Base-by-base conservation (phyloP, 2,797 vertebrate genomes). In the Pygocentrus nattereri region DNA sequence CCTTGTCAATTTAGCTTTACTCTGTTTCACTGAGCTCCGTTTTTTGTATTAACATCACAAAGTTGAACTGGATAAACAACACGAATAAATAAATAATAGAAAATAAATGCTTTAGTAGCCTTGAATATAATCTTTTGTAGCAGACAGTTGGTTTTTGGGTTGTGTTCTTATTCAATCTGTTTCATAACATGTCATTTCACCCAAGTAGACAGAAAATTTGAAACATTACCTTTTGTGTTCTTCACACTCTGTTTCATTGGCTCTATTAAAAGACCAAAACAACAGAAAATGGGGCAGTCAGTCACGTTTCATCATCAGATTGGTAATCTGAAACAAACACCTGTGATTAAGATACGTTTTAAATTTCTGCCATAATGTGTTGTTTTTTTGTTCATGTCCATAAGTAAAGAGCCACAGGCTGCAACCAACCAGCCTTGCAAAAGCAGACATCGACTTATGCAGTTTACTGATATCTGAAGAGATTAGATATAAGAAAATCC, bases 231-330 rank as follows among this genome's bases (percentile, higher is more conserved):
- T 91, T 88, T 93, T 78, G 91, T 86, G 82, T 61, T 91, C 88
- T 88, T 92, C 58, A 90, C 86, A 84, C 94, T 93, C 87, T 95
- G 93, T 87, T 96, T 97, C 30, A 91, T 76, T 0, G 97, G 96
- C 88, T 98, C 98, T 98, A 88, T 68, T 27, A 23, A 89, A 70
- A 18, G 61, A 80, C 18, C 78, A 86, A 77, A 25, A 44, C 21
- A 85, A 0, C 64, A 16, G 15, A 31, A 64, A 31, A 54, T 67
- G 34, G 56, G 41, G 16, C 6, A 21, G 12, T 71, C 34, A 54
- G 1, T 44, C 19, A 44, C 13, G 16, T 16, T 1, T 61, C 31
- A 41, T 31, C 18, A 31, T 16, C 59, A 65, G 12, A 2, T 65
- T 21, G 27, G 7, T 4, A 31, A 31, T 72, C 5, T 27, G 12